Base-by-base conservation (phyloP, 1,140 invertebrate genomes). In the Tenebrio molitor region DNA sequence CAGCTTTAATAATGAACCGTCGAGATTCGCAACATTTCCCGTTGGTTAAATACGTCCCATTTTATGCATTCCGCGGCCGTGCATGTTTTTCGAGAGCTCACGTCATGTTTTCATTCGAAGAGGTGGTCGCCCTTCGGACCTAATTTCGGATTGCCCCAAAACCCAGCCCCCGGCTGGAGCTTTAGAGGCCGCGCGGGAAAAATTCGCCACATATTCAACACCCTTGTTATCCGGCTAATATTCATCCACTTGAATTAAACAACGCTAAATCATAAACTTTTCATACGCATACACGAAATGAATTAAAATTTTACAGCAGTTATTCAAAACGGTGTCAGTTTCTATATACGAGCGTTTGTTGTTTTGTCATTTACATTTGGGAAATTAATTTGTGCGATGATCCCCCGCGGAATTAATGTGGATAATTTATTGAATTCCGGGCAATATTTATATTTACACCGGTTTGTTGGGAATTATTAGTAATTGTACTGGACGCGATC, bases 261-360 rank as follows among this genome's bases (percentile, higher is more conserved):
- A 74, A 74, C 63, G 63, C 21, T 76, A 76, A 76, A 76, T 76
- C 74, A 76, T 76, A 73, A 76, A 76, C 65, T 76, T 76, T 76
- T 76, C 74, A 76, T 69, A 53, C 46, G 74, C 74, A 76, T 76
- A 74, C 74, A 76, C 44, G 71, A 71, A 76, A 74, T 76, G 72
- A 76, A 76, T 76, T 76, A 76, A 76, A 74, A 74, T 76, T 76
- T 76, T 76, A 76, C 74, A 76, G 72, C 74, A 70, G 74, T 74
- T 74, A 74, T 74, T 74, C 69, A 74, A 74, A 74, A 67, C 42
- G 25, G 68, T 71, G 69, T 71, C 64, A 71, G 69, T 71, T 71
- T 71, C 68, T 74, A 71, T 33, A 33, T 50, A 65, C 63, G 42
- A 42, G 58, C 72, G 67, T 71, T 71, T 67, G 53, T 71, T 74